phyloP scores from a whole-genome alignment of 2,797 vertebrate species.

The Gobio occitaniae region DNA sequence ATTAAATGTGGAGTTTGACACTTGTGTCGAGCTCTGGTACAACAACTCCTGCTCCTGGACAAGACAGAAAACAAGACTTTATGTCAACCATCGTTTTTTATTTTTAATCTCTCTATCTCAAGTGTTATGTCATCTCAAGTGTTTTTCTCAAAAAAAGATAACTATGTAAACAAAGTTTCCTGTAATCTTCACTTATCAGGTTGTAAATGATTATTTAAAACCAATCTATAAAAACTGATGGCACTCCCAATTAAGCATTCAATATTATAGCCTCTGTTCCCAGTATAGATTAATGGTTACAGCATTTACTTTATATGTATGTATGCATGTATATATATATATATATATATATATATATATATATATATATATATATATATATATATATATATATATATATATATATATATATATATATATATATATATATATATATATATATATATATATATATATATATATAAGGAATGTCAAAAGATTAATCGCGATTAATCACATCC shows the following conservation, averaged over 20 bases:
- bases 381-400: too few relatives aligned
- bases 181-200: too few relatives aligned
- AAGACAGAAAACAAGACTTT: conserved; percentile 11
- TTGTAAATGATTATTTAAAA: background rate
- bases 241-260: conserved; percentile 38
- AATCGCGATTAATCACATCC: too few relatives aligned
- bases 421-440: too few relatives aligned
- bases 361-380: too few relatives aligned
- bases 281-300: conserved; percentile 3
- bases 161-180: too few relatives aligned
- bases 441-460: too few relatives aligned
- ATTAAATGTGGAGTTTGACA: conserved; percentile 88
- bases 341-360: too few relatives aligned
- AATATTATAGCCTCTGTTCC: conserved; percentile 47
- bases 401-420: too few relatives aligned
- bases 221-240: conserved; percentile 41
- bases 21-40: conserved; percentile 83
- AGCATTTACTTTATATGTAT: background rate
- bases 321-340: too few relatives aligned
- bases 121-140: background rate
- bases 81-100: background rate
- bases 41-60: conserved; percentile 90
- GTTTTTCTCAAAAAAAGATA: background rate
- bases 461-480: too few relatives aligned
- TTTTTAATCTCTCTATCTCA: background rate